Conservation (phyloP, 2,113 vertebrate genomes). For the Trichechus manatus region DNA sequence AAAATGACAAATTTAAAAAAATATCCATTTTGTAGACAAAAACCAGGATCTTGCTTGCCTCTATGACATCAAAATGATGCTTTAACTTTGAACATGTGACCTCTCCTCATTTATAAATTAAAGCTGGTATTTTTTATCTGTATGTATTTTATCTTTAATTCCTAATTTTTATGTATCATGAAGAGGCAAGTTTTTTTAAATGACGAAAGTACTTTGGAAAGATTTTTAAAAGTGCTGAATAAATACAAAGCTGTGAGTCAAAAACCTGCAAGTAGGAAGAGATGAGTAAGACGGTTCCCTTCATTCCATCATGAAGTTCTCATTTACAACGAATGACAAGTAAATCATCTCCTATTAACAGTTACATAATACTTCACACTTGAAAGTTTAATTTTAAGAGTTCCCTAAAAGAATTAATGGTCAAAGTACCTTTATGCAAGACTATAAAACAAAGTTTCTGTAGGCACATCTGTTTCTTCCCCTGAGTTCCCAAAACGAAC, state of each 20-base stretch:
- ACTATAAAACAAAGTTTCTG: neutral
- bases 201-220: conserved; percentile 40
- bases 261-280: conserved; percentile 60
- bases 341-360: conserved; percentile 36
- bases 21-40: neutral
- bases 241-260: conserved; percentile 68
- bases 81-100: neutral
- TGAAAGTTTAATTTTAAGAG: conserved; percentile 42
- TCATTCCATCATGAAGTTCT: neutral
- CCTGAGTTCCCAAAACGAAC: neutral
- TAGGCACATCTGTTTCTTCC: too few relatives aligned
- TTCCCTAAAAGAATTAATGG: conserved; percentile 37
- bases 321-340: conserved; percentile 54
- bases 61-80: neutral
- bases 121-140: neutral
- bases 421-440: neutral
- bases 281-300: conserved; percentile 53
- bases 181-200: conserved; percentile 51
- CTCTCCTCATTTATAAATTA: neutral
- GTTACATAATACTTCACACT: conserved; percentile 63
- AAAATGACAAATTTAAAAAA: neutral
- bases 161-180: conserved; percentile 40
- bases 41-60: neutral
- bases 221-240: conserved; percentile 44
- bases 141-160: conserved; percentile 25